Evolutionary conservation across 2,797 vertebrate species (phyloP).

Genomic region (Eremophila alpestris): DNA sequence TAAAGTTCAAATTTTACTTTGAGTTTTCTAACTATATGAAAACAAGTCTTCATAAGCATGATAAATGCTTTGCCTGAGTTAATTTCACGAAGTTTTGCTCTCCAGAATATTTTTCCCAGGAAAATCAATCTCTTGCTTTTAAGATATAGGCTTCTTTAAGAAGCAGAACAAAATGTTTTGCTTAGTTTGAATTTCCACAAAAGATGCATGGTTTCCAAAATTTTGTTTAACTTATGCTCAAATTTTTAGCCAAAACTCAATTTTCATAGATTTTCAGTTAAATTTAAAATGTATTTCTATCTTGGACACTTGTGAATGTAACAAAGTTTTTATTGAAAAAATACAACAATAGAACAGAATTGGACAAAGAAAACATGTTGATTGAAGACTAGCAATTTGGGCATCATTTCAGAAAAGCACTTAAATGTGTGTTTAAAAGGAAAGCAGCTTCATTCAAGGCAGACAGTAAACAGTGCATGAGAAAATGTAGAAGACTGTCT

Average conservation of each 20-base stretch:
- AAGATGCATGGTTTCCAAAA: neutral
- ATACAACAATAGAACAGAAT: neutral
- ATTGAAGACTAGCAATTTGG: conserved; percentile 6
- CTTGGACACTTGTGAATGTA: neutral
- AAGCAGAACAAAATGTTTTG: neutral
- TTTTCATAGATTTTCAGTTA: neutral
- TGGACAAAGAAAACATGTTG: neutral
- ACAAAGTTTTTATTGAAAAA: neutral
- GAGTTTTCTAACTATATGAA: neutral
- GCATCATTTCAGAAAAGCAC: conserved; percentile 62
- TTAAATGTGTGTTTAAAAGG: conserved; percentile 24
- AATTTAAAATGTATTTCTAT: neutral
- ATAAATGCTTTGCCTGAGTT: neutral
- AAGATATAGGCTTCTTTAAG: neutral
- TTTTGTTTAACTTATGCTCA: neutral
- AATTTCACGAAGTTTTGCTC: neutral
- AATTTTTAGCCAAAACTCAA: neutral
- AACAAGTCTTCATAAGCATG: neutral
- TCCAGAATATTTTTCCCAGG: neutral
- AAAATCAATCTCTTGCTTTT: neutral
- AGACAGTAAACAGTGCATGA: conserved; percentile 32
- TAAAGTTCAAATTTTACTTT: neutral
- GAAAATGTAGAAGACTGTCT: conserved; percentile 37
- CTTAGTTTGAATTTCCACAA: neutral
- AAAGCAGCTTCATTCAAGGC: conserved; percentile 2